Evolutionary conservation across 2,113 vertebrate genomes (phyloP).

Genomic region (Salvelinus namaycush): DNA sequence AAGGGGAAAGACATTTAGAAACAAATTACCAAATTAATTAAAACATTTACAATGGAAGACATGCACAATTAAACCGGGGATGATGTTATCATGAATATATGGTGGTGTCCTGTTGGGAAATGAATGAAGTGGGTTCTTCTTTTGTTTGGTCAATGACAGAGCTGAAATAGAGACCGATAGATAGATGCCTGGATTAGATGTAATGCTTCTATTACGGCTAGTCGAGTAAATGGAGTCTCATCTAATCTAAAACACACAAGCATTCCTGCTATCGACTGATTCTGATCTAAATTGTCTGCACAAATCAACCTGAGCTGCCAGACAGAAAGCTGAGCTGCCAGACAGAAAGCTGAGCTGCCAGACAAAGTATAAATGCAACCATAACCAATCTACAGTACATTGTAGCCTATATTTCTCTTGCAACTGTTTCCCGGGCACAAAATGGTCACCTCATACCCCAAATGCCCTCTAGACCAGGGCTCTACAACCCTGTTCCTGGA

Average conservation of each 20-base stretch:
- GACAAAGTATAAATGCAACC: neutral
- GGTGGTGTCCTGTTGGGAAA: slow-evolving; percentile 19
- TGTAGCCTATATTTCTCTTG: neutral
- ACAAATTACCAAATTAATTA: slow-evolving; percentile 63
- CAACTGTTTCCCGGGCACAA: neutral
- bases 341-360: neutral
- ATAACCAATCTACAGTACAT: neutral
- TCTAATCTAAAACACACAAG: neutral
- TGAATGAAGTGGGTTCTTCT: slow-evolving; percentile 17
- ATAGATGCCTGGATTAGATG: neutral
- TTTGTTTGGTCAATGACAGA: slow-evolving; percentile 29
- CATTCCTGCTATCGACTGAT: neutral
- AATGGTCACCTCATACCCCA: no score
- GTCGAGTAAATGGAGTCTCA: neutral
- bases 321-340: neutral
- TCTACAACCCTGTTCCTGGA: no score
- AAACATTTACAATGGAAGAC: slow-evolving; percentile 43
- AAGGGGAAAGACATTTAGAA: slow-evolving; percentile 48
- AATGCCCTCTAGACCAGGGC: no score
- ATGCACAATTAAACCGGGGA: slow-evolving; percentile 51
- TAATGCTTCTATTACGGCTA: slow-evolving; percentile 12
- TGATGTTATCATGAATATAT: slow-evolving; percentile 36
- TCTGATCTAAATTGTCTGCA: neutral
- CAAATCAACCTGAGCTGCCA: slow-evolving; percentile 1
- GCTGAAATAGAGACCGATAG: slow-evolving; percentile 42